A percentile compares a stretch with the other conserved stretches of the same genome.
Conservation (phyloP, 2,797 vertebrate genomes). For the Trichosurus vulpecula region DNA sequence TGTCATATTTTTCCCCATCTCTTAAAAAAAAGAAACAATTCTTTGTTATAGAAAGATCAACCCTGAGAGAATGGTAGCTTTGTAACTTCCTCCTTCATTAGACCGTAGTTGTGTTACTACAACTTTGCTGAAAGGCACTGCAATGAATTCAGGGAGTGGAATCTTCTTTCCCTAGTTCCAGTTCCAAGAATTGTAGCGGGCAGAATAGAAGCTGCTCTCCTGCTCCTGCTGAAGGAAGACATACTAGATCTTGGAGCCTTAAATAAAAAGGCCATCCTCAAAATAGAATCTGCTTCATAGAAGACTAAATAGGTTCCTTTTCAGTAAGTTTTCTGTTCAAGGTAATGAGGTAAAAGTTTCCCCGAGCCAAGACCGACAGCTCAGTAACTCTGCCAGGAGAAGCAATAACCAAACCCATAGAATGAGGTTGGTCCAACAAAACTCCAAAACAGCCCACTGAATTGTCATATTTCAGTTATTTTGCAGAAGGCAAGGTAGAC, state of each 20-base stretch:
- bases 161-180: neutral
- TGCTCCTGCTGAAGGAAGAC: neutral
- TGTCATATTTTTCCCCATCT: neutral
- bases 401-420: neutral
- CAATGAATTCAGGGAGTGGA: neutral
- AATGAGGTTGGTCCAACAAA: neutral
- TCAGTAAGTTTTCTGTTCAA: neutral
- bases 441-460: neutral
- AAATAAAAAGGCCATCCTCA: conserved; percentile 15
- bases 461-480: neutral
- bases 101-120: neutral
- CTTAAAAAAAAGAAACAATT: neutral
- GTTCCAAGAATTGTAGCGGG: neutral
- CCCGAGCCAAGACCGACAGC: neutral
- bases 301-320: conserved; percentile 31
- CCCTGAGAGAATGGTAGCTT: neutral
- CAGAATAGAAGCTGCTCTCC: neutral
- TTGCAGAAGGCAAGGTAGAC: neutral
- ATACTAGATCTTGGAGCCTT: conserved; percentile 29
- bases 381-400: neutral
- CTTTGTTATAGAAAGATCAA: neutral
- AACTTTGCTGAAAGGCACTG: neutral
- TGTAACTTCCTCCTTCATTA: neutral
- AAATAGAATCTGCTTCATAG: conserved; percentile 48
- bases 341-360: neutral